These are phyloP conservation scores for Glossophaga mutica DNA, from an alignment of 2,797 vertebrate species.

Conservation along the genomic window DNA sequence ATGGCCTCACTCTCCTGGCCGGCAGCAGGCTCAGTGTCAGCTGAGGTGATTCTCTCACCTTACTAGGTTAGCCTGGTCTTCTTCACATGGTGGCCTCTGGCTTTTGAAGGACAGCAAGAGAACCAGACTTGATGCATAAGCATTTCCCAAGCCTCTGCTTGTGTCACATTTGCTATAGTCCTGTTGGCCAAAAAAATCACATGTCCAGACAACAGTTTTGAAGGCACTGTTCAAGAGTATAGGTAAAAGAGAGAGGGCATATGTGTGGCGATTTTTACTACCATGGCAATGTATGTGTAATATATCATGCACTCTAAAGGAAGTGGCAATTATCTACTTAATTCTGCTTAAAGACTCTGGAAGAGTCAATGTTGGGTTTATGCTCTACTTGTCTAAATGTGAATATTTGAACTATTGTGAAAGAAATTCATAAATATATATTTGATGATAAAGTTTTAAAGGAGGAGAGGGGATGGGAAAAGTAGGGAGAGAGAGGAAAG, in stretches of 20 bases:
- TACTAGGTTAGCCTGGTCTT: background rate
- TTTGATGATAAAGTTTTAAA: background rate
- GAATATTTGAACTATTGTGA: background rate
- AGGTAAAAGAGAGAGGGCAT: background rate
- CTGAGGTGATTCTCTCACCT: background rate
- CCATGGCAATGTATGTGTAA: too few relatives aligned
- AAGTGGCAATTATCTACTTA: background rate
- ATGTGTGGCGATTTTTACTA: background rate
- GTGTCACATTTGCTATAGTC: background rate
- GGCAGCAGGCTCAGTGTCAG: accelerated
- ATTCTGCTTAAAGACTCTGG: background rate
- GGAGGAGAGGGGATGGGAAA: background rate
- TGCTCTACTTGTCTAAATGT: background rate
- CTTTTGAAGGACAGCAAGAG: background rate
- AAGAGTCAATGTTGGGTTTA: background rate
- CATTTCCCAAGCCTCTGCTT: background rate
- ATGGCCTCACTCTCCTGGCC: background rate
- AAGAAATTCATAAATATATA: background rate
- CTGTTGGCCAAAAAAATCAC: background rate
- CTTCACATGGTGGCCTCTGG: background rate
- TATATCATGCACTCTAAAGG: background rate
- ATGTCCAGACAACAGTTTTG: background rate
- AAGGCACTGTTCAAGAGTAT: background rate
- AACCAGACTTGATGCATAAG: background rate
- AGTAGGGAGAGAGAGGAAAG: too few relatives aligned